Evolutionary conservation across 1,140 invertebrate genomes (phyloP), one percentile per base, ranked within the genome.

Genomic region (Elysia chlorotica): DNA sequence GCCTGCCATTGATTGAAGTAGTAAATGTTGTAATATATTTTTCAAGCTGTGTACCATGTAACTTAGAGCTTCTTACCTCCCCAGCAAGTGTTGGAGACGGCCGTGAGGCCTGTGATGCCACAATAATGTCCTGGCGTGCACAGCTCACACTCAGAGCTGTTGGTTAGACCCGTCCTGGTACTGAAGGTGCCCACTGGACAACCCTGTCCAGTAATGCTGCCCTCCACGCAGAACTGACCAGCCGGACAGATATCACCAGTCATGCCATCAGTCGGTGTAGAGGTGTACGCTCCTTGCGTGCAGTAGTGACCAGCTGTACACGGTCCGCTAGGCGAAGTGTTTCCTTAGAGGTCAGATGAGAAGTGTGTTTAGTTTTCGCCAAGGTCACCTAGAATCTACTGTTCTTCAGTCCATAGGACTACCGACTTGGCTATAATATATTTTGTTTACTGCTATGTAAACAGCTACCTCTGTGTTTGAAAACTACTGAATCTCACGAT

Each of bases 151-250:
- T 82, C 78, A 38, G 69, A 74, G 31, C 66, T 74, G 48, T 71
- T 78, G 21, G 66, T 76, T 23, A 86, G 72, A 25, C 84, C 85
- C 10, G 59, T 74, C n/a, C 56, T 71, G 61, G 79, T 83, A 75
- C 82, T 85, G 77, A 82, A 86, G 4, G 84, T 86, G 25, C 83
- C 84, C 63, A 78, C 62, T 28, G 81, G 83, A 74, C 85, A 86
- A 3, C 78, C 78, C 10, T 54, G 65, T 19, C 84, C 84, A 5
- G 76, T 77, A 2, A 81, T 74, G 72, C 80, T 85, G 30, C 85
- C 85, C 14, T 66, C 56, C 4, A 63, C 53, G 74, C 85, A 86
- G 76, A 78, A 86, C 0, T 67, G 65, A 1, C 85, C 85, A n/a
- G 77, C 71, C 17, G 84, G 83, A 71, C 85, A 86, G 61, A 85